Base-by-base conservation (phyloP, 2,888 invertebrate genomes). In the Ennomos erosarius region DNA sequence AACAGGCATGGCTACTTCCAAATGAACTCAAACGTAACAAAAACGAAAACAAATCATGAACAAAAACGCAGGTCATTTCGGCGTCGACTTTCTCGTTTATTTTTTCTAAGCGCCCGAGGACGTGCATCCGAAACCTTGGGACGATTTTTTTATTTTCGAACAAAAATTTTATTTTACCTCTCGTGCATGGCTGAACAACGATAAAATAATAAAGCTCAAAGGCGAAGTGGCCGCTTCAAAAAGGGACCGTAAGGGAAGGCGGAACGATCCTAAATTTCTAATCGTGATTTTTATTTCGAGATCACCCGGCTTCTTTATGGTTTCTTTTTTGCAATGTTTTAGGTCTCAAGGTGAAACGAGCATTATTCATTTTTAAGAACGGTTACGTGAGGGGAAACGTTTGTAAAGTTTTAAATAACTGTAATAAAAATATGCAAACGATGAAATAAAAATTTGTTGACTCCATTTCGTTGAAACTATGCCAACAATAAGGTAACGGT, bases 51-150 rank as follows among this genome's bases (percentile, higher is more conserved):
- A 90, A 91, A 90, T 85, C 87, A 77, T 85, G 85, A 78, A 92
- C 88, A 91, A 92, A 92, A 92, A 92, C 88, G 85, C 90, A 88
- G 92, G 91, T 91, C 91, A 91, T 90, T 90, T 90, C 87, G 85
- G 82, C 80, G 81, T 88, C 83, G 88, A 87, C 85, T 88, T 82
- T 86, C 86, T 87, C 79, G 85, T 90, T 89, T 90, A 84, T 90
- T 91, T 91, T 90, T 90, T 90, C 86, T 87, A 86, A 87, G 73
- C 82, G 75, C 80, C 79, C 78, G 88, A 87, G 90, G 90, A 89
- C 92, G 88, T 90, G 90, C 89, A 90, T 90, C 88, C 85, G 85
- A 90, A 88, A 84, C 88, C 90, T 91, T 88, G 82, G 75, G 60
- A 56, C 63, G 68, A 75, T 82, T 90, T 87, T 86, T 82, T 84